Evolutionary conservation across 2,113 vertebrate species (phyloP), one percentile per base, ranked within the genome.

Genomic region (Pelodiscus sinensis): DNA sequence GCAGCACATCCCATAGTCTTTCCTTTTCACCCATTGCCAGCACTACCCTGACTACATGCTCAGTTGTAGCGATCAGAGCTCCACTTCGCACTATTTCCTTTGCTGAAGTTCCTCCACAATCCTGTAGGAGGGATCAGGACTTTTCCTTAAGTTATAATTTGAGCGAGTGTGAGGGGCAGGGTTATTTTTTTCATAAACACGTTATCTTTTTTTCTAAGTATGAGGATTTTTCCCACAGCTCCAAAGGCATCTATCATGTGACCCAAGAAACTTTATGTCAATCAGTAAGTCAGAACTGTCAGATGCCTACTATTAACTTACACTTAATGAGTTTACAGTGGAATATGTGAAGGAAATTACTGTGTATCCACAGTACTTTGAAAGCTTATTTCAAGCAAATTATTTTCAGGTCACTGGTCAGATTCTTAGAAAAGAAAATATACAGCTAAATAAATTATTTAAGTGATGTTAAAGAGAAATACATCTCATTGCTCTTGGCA

Each of bases 361-460:
- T 56, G 4, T 56, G 24, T 29, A n/a, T 18, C 21, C 8, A 54
- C 21, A 86, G 87, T 52, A 3, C 2, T 25, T 94, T 82, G 65
- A 50, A 94, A 88, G 6, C 9, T 81, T 88, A 44, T 81, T 27
- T 78, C 86, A 90, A 24, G 31, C 1, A 89, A 73, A 90, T 85
- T 79, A 85, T 82, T 91, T 92, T 88, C 14, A 85, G n/a, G 8
- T 91, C 1, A 6, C 21, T 44, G 62, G 81, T 88, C 14, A 85
- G 71, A 62, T 81, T 90, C 21, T 89, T 62, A 85, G 51, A 44
- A 80, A 92, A 88, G 22, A 78, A 2, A 2, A 12, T 80, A 27
- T 60, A 52, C 60, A 89, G 51, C 77, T 80, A 82, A 92, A 92
- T 65, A 2, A 2, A 60, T 92, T 90, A 86, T 96, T 87, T 86